Base-by-base conservation (phyloP, 2,113 vertebrate genomes). In the Colaptes auratus region DNA sequence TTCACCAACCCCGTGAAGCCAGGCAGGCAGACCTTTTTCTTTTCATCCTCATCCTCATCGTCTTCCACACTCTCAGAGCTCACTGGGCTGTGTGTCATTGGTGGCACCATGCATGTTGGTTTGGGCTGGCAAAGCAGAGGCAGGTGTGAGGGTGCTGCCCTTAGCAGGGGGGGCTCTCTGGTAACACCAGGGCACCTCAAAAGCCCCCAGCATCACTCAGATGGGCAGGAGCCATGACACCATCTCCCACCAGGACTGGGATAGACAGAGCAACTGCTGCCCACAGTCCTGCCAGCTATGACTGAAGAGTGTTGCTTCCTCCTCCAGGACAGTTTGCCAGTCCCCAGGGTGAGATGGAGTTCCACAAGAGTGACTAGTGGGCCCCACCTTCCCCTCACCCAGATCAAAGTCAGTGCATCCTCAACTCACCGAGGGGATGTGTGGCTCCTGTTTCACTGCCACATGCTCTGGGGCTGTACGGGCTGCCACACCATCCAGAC, bases 1-100 rank as follows among this genome's bases (percentile, higher is more conserved):
- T 99, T 99, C 78, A 99, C 99, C 86, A 99, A 96, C 42, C 99
- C 99, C 0, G 99, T 99, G 96, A 99, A 99, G 35, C 99, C 99
- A 0, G 99, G 99, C 55, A 98, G 96, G 93, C 99, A 99, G 83
- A 99, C 99, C 90, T 99, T 98, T 97, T 99, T 99, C 97, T 99
- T 99, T 94, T 99, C 99, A 39, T 99, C 99, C 85, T 99, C 99
- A 33, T 98, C 98, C 35, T 98, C 98, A 7, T 98, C 97, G 1
- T 98, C 98, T 83, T 99, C 99, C 25, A 97, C 97, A 0, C 98
- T 98, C 86, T 99, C 99, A 0, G 98, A 98, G 88, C 98, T 98
- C 85, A 98, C 97, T 0, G 98, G 98, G 50, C 98, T 98, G 46
- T 99, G 99, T 5, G 98, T 99, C 99, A 99, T 99, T 0, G 99